These are phyloP conservation scores for Trypoxylon attenuatum DNA, from an alignment of 2,888 invertebrate species.

Conservation along the genomic window DNA sequence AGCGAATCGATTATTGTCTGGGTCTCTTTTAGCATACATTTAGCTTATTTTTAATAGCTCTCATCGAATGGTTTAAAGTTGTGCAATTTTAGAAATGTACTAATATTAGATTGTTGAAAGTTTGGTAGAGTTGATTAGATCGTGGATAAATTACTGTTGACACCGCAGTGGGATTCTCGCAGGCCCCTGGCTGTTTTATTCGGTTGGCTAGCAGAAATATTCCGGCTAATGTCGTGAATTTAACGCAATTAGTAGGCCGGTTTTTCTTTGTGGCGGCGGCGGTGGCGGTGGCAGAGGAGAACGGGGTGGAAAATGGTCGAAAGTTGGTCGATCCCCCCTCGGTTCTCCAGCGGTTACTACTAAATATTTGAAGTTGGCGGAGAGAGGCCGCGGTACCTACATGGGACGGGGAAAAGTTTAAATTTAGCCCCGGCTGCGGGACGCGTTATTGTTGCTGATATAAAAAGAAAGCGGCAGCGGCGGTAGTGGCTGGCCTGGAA, in stretches of 20 bases:
- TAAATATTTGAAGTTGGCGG: slow-evolving; percentile 22
- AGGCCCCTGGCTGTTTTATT: no score
- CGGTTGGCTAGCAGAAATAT: background rate
- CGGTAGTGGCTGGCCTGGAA: slow-evolving; percentile 3
- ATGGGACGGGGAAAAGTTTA: slow-evolving; percentile 41
- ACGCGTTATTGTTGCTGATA: slow-evolving; percentile 43
- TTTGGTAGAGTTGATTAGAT: no score
- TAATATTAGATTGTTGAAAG: no score
- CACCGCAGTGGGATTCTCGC: no score
- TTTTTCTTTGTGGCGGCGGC: slow-evolving; percentile 1
- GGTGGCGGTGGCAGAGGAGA: slow-evolving; percentile 15
- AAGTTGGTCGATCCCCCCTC: slow-evolving; percentile 1
- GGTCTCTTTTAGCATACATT: no score
- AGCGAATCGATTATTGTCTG: no score
- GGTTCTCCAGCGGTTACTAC: slow-evolving; percentile 2
- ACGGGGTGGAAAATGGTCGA: slow-evolving; percentile 20
- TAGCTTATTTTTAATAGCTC: no score
- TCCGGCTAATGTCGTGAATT: background rate
- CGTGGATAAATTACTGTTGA: no score
- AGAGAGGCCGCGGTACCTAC: slow-evolving; percentile 4
- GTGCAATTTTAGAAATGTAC: no score
- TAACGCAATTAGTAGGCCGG: slow-evolving; percentile 30
- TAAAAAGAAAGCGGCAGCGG: slow-evolving; percentile 25
- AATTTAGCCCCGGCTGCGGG: slow-evolving; percentile 35
- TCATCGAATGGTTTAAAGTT: no score